Evolutionary conservation across 2,113 vertebrate species (phyloP).

Genomic region (Myotis davidii): DNA sequence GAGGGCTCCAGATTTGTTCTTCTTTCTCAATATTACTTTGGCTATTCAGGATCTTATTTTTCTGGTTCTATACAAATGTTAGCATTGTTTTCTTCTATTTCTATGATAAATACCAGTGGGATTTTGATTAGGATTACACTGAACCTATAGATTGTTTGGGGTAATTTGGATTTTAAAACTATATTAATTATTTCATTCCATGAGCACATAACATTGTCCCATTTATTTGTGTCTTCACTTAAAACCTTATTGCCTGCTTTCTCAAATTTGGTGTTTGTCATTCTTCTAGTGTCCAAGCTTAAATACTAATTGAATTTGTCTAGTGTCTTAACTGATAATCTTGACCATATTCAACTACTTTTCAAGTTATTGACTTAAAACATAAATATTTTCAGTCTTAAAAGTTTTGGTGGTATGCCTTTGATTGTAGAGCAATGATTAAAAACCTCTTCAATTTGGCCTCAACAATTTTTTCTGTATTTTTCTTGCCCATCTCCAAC

Average conservation of each 20-base stretch:
- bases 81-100: not conserved
- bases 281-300: not conserved
- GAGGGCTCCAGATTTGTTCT: not conserved
- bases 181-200: not conserved
- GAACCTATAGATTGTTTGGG: not conserved
- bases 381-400: not conserved
- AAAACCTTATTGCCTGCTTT: not conserved
- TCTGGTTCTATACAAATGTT: not conserved
- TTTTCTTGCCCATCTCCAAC: not conserved
- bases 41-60: not conserved
- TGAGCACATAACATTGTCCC: not conserved
- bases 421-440: not conserved
- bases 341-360: not conserved
- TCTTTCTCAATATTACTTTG: not conserved
- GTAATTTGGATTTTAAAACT: not conserved
- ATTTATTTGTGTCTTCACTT: not conserved
- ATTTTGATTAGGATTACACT: not conserved
- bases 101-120: not conserved
- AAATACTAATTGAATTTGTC: not conserved
- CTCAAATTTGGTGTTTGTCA: not conserved
- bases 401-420: not conserved
- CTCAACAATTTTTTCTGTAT: not conserved
- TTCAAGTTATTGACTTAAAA: not conserved
- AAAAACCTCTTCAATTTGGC: not conserved
- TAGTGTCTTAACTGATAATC: not conserved